Conservation (phyloP, 2,797 vertebrate species). For the Pterois miles region DNA sequence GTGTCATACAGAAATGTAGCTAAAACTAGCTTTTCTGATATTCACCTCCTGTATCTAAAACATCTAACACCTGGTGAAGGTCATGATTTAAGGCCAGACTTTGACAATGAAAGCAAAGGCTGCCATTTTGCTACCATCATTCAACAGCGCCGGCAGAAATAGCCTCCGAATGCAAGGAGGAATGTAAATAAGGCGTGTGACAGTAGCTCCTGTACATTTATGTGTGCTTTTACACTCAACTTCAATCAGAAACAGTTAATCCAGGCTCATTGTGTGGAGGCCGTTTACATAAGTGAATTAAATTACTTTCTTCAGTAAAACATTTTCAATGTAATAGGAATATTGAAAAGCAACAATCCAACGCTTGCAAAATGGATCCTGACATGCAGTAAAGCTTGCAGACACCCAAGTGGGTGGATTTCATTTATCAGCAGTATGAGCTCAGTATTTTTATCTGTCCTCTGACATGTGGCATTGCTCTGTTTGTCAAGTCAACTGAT, state of each 20-base stretch:
- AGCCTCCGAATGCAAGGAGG: background rate
- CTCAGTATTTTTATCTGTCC: background rate
- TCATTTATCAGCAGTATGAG: background rate
- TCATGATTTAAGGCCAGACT: background rate
- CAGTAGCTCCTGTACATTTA: background rate
- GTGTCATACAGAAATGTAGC: background rate
- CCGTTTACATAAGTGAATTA: background rate
- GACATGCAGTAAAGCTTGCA: background rate
- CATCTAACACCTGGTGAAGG: background rate
- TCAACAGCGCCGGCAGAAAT: background rate
- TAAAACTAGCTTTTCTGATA: background rate
- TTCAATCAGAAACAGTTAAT: background rate
- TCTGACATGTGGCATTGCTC: background rate
- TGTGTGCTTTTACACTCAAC: background rate
- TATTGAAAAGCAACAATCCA: background rate
- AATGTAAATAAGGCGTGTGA: background rate
- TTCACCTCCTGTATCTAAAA: background rate
- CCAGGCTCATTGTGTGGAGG: background rate
- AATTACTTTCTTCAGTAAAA: background rate
- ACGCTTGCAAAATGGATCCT: background rate
- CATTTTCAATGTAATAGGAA: background rate
- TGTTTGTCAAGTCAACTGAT: constrained; percentile 5
- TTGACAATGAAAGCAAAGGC: background rate
- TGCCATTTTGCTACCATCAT: background rate
- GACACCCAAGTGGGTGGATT: background rate